Conservation (phyloP, 2,888 invertebrate species). For the Baccha elongata region DNA sequence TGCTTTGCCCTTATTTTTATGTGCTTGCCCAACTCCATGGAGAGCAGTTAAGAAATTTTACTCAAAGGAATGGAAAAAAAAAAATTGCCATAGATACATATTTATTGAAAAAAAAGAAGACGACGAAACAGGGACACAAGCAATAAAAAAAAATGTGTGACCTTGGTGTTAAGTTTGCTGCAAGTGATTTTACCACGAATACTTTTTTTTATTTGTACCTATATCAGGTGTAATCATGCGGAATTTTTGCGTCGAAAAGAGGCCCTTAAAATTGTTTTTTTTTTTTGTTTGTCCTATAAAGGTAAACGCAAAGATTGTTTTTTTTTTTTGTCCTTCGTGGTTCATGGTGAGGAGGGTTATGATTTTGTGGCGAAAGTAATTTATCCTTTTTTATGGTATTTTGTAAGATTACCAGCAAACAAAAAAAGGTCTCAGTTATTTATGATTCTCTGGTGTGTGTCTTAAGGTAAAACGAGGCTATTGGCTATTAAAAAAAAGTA, state of each 20-base stretch:
- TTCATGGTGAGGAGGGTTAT: slow-evolving; percentile 44
- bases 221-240: slow-evolving; percentile 71
- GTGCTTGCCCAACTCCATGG: slow-evolving; percentile 10
- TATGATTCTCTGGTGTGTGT: slow-evolving; percentile 27
- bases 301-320: slow-evolving; percentile 1
- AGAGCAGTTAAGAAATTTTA: slow-evolving; percentile 21
- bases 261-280: slow-evolving; percentile 30
- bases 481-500: slow-evolving; percentile 26
- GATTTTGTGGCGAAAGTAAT: slow-evolving; percentile 48
- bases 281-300: background rate
- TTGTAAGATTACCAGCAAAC: slow-evolving; percentile 3
- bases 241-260: slow-evolving; percentile 55
- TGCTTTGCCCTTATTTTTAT: slow-evolving; percentile 29
- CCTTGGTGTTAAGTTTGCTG: slow-evolving; percentile 68
- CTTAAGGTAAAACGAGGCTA: slow-evolving; percentile 36
- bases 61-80: slow-evolving; percentile 15
- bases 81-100: background rate
- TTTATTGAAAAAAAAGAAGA: slow-evolving; percentile 4
- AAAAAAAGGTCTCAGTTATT: slow-evolving; percentile 42
- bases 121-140: slow-evolving; percentile 1
- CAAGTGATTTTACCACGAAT: slow-evolving; percentile 68
- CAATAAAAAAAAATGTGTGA: slow-evolving; percentile 29
- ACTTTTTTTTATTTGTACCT: too few species aligned
- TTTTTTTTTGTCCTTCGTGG: slow-evolving; percentile 1
- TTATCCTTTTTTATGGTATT: slow-evolving; percentile 26